A percentile compares a stretch with the other conserved stretches of the same genome.
Conservation (phyloP, 2,113 vertebrate species). For the Bucco capensis region DNA sequence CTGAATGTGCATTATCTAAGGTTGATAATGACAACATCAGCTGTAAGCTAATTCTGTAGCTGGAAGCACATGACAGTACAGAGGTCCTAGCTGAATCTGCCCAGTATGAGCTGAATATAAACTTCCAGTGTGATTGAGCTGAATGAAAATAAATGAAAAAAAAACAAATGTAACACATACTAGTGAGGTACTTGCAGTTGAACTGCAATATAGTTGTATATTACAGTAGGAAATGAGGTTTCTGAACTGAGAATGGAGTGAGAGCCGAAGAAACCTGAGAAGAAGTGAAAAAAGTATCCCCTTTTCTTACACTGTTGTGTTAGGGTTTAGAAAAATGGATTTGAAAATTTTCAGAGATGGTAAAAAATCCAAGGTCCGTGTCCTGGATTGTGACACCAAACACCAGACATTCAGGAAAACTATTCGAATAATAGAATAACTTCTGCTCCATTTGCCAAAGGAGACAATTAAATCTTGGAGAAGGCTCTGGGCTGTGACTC, state of each 20-base stretch:
- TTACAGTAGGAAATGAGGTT: neutral
- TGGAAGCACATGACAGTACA: neutral
- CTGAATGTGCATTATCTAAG: neutral
- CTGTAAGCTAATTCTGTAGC: neutral
- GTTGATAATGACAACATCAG: neutral
- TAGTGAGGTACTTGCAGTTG: neutral
- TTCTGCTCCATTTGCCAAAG: neutral
- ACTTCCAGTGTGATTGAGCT: neutral
- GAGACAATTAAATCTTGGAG: neutral
- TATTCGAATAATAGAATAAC: neutral
- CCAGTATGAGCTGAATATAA: neutral
- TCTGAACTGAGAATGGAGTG: neutral
- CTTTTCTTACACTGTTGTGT: neutral
- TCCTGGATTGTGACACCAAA: neutral
- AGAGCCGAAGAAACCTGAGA: neutral
- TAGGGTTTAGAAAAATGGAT: neutral
- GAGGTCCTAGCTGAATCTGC: neutral
- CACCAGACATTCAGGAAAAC: neutral
- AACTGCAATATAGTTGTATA: neutral
- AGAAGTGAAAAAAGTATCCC: neutral
- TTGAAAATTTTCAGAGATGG: neutral
- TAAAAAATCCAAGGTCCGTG: neutral
- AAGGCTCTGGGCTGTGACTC: neutral
- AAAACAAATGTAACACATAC: neutral
- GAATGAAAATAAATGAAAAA: neutral